Conservation (phyloP, 2,797 vertebrate genomes). For the Salarias fasciatus region DNA sequence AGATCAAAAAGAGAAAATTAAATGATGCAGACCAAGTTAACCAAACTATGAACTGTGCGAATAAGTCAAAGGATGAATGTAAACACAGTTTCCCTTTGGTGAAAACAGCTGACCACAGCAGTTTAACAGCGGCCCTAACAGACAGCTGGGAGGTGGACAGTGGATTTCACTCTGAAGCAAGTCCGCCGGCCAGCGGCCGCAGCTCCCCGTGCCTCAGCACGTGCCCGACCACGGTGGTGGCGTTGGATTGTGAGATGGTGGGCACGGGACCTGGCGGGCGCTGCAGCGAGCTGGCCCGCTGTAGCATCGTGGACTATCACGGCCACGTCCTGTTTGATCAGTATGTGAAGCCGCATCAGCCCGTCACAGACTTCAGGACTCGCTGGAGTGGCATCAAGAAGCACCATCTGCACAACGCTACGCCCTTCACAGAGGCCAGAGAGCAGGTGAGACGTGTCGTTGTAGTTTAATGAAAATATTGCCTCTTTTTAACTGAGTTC, state of each 20-base stretch:
- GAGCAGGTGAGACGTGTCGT: constrained; percentile 86
- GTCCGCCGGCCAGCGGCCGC: constrained; percentile 73
- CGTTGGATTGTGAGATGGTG: constrained; percentile 98
- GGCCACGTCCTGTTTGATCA: constrained; percentile 91
- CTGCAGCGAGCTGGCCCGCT: constrained; percentile 90
- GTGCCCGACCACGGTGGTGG: constrained; percentile 74
- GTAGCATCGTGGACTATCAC: constrained; percentile 89
- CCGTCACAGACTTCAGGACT: constrained; percentile 89
- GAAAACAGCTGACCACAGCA: constrained; percentile 2
- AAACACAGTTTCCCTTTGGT: neutral
- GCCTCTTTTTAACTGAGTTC: neutral
- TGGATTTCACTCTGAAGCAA: constrained; percentile 77
- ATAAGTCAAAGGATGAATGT: neutral
- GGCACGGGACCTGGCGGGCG: constrained; percentile 89
- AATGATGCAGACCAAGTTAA: neutral
- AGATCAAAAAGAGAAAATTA: constrained; percentile 19
- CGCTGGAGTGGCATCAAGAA: constrained; percentile 92
- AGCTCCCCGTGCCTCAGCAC: constrained; percentile 63
- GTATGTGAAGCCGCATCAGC: constrained; percentile 85
- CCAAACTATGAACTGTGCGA: constrained; percentile 11
- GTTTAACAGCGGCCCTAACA: neutral
- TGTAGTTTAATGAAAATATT: too few species aligned
- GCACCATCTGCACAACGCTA: constrained; percentile 84
- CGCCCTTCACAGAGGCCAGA: constrained; percentile 84
- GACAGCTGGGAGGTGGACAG: constrained; percentile 81